phyloP scores from a whole-genome alignment of 1,140 invertebrate genomes.

The Chrysopa pallens region DNA sequence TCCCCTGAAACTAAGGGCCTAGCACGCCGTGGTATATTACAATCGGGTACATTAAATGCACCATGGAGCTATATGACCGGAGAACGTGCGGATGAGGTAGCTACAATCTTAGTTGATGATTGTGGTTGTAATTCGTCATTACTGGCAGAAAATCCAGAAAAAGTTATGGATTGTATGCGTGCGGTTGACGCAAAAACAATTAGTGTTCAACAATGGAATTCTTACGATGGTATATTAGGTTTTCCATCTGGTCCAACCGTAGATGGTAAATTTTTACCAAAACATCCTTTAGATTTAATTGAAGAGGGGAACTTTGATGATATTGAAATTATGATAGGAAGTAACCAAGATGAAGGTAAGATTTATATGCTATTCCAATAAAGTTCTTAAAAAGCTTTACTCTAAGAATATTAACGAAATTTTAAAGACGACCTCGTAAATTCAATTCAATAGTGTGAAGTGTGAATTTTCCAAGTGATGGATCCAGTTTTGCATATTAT shows the following conservation, averaged over 20 bases:
- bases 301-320: constrained; percentile 63
- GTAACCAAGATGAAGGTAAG: constrained; percentile 78
- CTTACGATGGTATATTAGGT: constrained; percentile 72
- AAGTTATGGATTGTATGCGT: constrained; percentile 74
- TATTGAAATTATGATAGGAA: constrained; percentile 70
- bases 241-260: constrained; percentile 78
- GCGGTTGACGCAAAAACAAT: constrained; percentile 67
- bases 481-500: too few relatives aligned
- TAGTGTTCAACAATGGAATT: constrained; percentile 76
- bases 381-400: too few relatives aligned
- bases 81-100: constrained; percentile 60
- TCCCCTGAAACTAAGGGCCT: constrained; percentile 65
- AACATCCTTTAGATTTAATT: constrained; percentile 66
- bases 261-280: constrained; percentile 66
- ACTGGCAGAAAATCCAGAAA: constrained; percentile 37
- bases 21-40: constrained; percentile 62
- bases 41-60: constrained; percentile 72
- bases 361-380: background rate
- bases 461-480: too few relatives aligned
- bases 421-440: too few relatives aligned
- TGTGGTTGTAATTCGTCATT: constrained; percentile 65
- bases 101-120: constrained; percentile 54
- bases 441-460: too few relatives aligned
- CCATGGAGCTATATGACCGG: constrained; percentile 79
- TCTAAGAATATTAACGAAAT: too few relatives aligned